phyloP scores from a whole-genome alignment of 2,888 invertebrate genomes.

The Lasiommata megera region DNA sequence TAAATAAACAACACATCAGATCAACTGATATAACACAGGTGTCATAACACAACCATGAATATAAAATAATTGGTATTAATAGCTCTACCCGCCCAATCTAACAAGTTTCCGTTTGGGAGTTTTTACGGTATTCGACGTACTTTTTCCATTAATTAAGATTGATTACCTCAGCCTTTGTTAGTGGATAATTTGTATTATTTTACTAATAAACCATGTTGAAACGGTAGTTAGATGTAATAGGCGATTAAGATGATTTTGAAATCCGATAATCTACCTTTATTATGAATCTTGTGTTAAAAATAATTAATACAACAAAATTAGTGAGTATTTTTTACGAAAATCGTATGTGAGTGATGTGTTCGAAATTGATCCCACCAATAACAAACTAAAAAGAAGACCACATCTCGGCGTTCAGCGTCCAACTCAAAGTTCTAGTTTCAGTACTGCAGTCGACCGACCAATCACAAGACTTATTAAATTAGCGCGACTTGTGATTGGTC shows the following conservation, averaged over 20 bases:
- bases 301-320: no score
- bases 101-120: slow-evolving; percentile 12
- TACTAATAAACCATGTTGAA: not conserved
- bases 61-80: slow-evolving; percentile 34
- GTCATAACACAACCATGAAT: slow-evolving; percentile 10
- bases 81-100: slow-evolving; percentile 9
- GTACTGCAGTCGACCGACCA: no score
- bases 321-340: no score
- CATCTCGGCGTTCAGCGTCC: no score
- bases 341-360: no score
- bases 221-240: not conserved
- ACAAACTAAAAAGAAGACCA: no score
- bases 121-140: slow-evolving; percentile 15
- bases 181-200: not conserved
- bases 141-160: slow-evolving; percentile 22
- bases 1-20: no score
- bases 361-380: no score
- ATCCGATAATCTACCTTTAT: not conserved
- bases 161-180: slow-evolving; percentile 4
- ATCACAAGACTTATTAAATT: no score
- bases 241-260: not conserved
- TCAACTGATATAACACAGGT: not conserved
- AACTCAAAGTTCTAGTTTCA: no score
- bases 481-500: no score
- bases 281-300: not conserved